Evolutionary conservation across 2,888 invertebrate species (phyloP), one percentile per base, ranked within the genome.

Genomic region (Lymantria monacha): DNA sequence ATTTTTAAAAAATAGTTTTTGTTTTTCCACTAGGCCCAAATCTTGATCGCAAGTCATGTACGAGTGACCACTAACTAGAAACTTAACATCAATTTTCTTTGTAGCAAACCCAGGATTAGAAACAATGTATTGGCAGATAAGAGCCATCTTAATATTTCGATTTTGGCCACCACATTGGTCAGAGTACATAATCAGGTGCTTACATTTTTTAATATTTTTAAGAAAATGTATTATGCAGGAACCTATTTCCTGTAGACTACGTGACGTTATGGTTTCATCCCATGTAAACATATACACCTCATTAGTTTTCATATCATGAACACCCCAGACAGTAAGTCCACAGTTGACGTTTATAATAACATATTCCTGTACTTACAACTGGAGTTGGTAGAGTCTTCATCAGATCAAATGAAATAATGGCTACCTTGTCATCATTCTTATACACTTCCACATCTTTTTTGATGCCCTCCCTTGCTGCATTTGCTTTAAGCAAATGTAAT

Each of bases 221-320:
- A 67, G 51, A 45, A 55, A 72, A 44, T 60, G 46, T 37, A 68
- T 13, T 12, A 72, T 8, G 22, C 69, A 74, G 11, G 66, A 69
- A n/a, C 61, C 70, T 45, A 72, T 65, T 59, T 73, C 71, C 48
- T 70, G 59, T 3, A 65, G 57, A 12, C 70, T 69, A 30, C 69
- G 50, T 9, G 70, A 70, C 22, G 66, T 70, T 43, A 55, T 38
- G 3, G 57, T 49, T 57, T 70, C 46, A 44, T 51, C 46, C 51
- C 46, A 51, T 30, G 15, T 13, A 36, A 10, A 46, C 31, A 66
- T 48, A 45, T 57, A 13, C 40, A 13, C 40, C 9, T 40, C 40
- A 13, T 40, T 13, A 36, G 38, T 41, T 41, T 41, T 41, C 41
- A 41, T 41, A 44, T 44, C 15, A 49, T 53, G 49, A 13, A 53